Evolutionary conservation across 1,140 invertebrate genomes (phyloP).

Genomic region (Pseudomyrmex concolor): DNA sequence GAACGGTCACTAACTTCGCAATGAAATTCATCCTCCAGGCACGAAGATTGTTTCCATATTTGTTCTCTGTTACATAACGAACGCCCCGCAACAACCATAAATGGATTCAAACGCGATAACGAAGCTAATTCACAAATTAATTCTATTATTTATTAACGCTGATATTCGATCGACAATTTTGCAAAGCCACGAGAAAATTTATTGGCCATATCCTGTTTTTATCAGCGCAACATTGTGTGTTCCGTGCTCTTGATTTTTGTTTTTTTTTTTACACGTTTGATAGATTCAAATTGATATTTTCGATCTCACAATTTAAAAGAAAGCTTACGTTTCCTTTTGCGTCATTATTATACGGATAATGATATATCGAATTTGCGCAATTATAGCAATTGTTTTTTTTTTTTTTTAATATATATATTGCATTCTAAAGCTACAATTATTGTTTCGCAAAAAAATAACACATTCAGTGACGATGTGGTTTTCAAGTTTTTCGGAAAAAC

Average conservation of each 20-base stretch:
- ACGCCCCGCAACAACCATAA: constrained; percentile 51
- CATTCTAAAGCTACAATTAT: background rate
- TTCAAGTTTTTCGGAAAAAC: background rate
- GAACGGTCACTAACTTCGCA: constrained; percentile 72
- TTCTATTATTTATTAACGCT: constrained; percentile 41
- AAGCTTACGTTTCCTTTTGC: constrained; percentile 19
- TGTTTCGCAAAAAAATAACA: background rate
- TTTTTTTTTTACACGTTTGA: constrained; percentile 25
- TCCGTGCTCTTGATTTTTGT: constrained; percentile 15
- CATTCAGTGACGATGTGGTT: too few relatives aligned
- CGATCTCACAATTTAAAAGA: constrained; percentile 33
- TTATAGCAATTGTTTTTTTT: constrained; percentile 17
- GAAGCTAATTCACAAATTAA: constrained; percentile 53
- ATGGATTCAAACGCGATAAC: constrained; percentile 55
- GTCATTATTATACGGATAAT: constrained; percentile 2
- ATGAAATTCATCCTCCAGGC: constrained; percentile 40
- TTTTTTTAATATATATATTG: background rate
- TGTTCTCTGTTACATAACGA: constrained; percentile 58
- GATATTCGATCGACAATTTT: constrained; percentile 30
- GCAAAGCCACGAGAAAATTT: background rate
- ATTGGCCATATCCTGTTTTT: background rate
- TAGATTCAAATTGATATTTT: constrained; percentile 37
- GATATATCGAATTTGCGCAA: background rate
- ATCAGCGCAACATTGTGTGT: constrained; percentile 12
- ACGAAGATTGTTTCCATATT: constrained; percentile 49